Evolutionary conservation across 2,113 vertebrate species (phyloP), one percentile per base, ranked within the genome.

Genomic region (Motacilla tschutschensis): DNA sequence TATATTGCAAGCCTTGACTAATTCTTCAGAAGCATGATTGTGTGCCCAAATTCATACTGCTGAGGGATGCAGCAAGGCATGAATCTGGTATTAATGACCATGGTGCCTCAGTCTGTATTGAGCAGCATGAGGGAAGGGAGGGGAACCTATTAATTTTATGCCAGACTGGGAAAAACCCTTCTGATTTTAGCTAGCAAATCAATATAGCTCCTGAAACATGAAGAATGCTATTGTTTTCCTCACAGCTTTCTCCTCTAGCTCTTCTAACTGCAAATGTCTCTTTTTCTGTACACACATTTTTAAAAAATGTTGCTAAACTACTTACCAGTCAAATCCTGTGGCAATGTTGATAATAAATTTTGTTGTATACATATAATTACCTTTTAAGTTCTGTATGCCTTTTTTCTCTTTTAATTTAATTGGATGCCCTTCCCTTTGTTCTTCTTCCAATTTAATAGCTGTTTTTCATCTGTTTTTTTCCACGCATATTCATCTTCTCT

Each of bases 321-420:
- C 86, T 92, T 92, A 82, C 54, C 46, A 91, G 87, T 90, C 76
- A 91, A 84, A 90, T 95, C 93, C 82, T 88, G 50, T 91, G 90
- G 88, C 79, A 91, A 79, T 83, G 87, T 89, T 94, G 90, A 91
- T 92, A 94, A 90, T 93, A 92, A 85, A 91, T 88, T 84, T 90
- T 92, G 84, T 64, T 87, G 79, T 54, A 9, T 88, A 83, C 84
- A 69, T 77, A 64, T 93, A 95, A 93, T 94, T 93, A 93, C 72
- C 88, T 92, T 91, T 93, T 91, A 93, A 91, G 50, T 88, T 58
- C 72, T 87, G 22, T 77, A 74, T 66, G 69, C 55, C 26, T 63
- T 73, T 82, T 80, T 69, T 8, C 25, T n/a, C 64, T 69, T 88
- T 89, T 92, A 79, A 89, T 94, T 95, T 95, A 83, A 83, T 50